Evolutionary conservation across 2,888 invertebrate genomes (phyloP).

Genomic region (Pyrochroa serraticornis): DNA sequence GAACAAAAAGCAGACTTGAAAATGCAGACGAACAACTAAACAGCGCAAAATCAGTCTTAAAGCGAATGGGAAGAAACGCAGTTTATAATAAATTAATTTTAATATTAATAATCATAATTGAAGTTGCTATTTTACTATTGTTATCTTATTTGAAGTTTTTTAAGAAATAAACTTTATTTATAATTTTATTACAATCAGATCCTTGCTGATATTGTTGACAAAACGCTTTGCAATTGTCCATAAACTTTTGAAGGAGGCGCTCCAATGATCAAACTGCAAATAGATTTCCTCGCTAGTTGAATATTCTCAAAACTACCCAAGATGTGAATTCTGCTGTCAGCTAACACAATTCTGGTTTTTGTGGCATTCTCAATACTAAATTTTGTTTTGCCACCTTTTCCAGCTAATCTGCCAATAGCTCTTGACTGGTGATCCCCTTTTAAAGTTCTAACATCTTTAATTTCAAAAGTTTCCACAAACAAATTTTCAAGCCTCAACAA

Average conservation of each 20-base stretch:
- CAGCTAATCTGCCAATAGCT: slow-evolving; percentile 96
- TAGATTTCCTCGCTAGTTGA: slow-evolving; percentile 88
- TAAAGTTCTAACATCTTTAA: slow-evolving; percentile 94
- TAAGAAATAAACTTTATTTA: slow-evolving; percentile 25
- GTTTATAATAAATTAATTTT: slow-evolving; percentile 78
- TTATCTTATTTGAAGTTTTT: slow-evolving; percentile 70
- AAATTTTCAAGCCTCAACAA: slow-evolving; percentile 93
- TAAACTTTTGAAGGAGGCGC: slow-evolving; percentile 98
- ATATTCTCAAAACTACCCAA: slow-evolving; percentile 98
- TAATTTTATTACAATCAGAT: slow-evolving; percentile 62
- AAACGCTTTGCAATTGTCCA: slow-evolving; percentile 88
- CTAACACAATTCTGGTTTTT: slow-evolving; percentile 96
- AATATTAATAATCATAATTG: slow-evolving; percentile 74
- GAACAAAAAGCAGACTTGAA: slow-evolving; percentile 69
- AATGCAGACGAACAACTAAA: slow-evolving; percentile 75
- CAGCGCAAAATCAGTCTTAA: slow-evolving; percentile 68
- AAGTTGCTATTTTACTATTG: slow-evolving; percentile 68
- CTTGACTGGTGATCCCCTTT: slow-evolving; percentile 95
- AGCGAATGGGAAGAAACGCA: slow-evolving; percentile 71
- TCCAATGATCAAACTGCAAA: slow-evolving; percentile 96
- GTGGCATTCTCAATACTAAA: slow-evolving; percentile 99
- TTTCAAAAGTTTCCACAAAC: slow-evolving; percentile 96
- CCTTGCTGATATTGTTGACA: slow-evolving; percentile 81
- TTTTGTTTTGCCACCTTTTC: slow-evolving; percentile 96
- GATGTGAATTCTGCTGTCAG: slow-evolving; percentile 95